phyloP scores from a whole-genome alignment of 2,113 vertebrate genomes.

The Myanophis thanlyinensis region DNA sequence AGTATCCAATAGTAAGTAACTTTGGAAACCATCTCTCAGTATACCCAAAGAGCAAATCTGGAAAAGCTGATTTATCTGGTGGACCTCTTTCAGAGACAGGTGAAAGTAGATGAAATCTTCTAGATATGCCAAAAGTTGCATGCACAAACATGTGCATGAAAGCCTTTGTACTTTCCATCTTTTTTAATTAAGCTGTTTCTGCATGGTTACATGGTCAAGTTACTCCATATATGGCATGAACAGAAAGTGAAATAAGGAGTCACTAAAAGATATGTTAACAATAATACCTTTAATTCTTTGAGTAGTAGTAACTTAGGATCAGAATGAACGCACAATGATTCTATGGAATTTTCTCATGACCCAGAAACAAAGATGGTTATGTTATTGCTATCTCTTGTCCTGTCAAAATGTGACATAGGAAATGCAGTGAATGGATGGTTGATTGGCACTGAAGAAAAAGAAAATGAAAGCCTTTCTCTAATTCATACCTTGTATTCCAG shows the following conservation, averaged over 20 bases:
- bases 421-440: not conserved
- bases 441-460: not conserved
- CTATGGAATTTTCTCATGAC: not conserved
- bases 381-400: not conserved
- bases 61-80: not conserved
- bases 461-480: not conserved
- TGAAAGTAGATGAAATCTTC: not conserved
- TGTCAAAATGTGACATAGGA: not conserved
- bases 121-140: not conserved
- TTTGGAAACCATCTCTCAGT: not conserved
- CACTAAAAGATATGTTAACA: not conserved
- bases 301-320: not conserved
- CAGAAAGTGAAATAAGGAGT: not conserved
- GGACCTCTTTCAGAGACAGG: not conserved
- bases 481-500: not conserved
- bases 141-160: not conserved
- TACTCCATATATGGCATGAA: not conserved
- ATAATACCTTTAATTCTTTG: not conserved
- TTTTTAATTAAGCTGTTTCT: not conserved
- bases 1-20: not conserved
- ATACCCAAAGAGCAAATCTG: not conserved
- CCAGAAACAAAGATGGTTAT: not conserved
- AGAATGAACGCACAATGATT: rapidly evolving
- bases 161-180: not conserved
- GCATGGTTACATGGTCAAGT: not conserved